A percentile compares a stretch with the other conserved stretches of the same genome.
These are phyloP conservation scores for Thamnophis elegans DNA, from an alignment of 2,797 vertebrate species.

Conservation along the genomic window DNA sequence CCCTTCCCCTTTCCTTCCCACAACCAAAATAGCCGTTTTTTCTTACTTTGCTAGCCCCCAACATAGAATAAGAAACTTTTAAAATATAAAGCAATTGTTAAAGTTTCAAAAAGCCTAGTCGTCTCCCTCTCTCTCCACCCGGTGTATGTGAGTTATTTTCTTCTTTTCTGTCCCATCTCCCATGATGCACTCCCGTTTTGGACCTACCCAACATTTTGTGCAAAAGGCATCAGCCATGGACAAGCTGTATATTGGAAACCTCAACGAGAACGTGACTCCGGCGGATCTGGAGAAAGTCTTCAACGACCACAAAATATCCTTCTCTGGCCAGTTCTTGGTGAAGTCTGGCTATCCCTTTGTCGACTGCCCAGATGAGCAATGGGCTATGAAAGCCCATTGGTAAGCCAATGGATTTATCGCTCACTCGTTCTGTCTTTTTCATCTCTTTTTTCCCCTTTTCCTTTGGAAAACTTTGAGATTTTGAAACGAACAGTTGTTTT, in stretches of 20 bases:
- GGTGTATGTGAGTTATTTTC: neutral
- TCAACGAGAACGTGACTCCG: slow-evolving; percentile 88
- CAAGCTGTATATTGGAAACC: slow-evolving; percentile 96
- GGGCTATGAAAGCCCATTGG: slow-evolving; percentile 95
- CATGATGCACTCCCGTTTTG: slow-evolving; percentile 24
- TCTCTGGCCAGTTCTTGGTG: slow-evolving; percentile 89
- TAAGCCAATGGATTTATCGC: slow-evolving; percentile 71
- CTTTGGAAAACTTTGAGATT: neutral
- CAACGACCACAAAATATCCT: slow-evolving; percentile 88
- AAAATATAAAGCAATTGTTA: neutral
- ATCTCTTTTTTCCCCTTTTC: neutral
- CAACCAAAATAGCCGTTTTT: neutral
- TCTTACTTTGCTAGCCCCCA: neutral
- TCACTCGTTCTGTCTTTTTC: neutral
- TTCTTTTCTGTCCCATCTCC: slow-evolving; percentile 17
- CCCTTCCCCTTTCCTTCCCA: slow-evolving; percentile 22
- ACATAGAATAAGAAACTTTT: slow-evolving; percentile 16
- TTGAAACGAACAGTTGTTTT: neutral
- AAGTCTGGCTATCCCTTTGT: slow-evolving; percentile 94
- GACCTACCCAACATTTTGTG: slow-evolving; percentile 32
- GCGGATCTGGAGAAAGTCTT: slow-evolving; percentile 91
- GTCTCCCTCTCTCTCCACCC: slow-evolving; percentile 31
- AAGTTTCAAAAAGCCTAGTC: slow-evolving; percentile 16
- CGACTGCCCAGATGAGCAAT: slow-evolving; percentile 93
- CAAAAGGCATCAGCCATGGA: slow-evolving; percentile 81